These are phyloP conservation scores for Mechanitis messenoides DNA, from an alignment of 2,888 invertebrate genomes.

Conservation along the genomic window DNA sequence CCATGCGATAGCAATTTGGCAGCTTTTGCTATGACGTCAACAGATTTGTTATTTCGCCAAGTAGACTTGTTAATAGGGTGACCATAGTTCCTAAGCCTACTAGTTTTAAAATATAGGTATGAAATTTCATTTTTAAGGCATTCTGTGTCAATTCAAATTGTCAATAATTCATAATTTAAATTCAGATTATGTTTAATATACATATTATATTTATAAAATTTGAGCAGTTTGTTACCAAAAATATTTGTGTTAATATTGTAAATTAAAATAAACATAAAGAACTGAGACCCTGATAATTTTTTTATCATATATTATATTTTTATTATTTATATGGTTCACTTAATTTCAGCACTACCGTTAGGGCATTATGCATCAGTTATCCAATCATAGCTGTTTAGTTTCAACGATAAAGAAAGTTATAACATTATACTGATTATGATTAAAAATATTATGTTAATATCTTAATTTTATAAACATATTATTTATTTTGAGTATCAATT, in stretches of 20 bases:
- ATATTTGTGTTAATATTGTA: no score
- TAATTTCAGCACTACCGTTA: conserved; percentile 12
- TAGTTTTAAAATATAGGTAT: conserved; percentile 4
- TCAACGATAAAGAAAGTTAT: conserved; percentile 11
- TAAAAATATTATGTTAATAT: no score
- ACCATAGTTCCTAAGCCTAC: conserved; percentile 4
- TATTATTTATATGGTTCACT: conserved; percentile 7
- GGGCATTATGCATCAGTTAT: conserved; percentile 24
- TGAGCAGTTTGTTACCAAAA: no score
- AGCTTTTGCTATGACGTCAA: conserved; percentile 52
- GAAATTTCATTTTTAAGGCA: not conserved
- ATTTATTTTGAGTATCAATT: no score
- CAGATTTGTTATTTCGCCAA: conserved; percentile 45
- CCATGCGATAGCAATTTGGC: conserved; percentile 11
- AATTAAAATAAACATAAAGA: no score
- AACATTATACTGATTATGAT: no score
- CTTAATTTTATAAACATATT: no score
- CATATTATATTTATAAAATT: no score
- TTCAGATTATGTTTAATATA: no score
- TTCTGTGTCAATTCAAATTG: no score
- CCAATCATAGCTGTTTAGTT: conserved; percentile 23
- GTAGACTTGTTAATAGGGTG: conserved; percentile 36
- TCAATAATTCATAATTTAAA: no score
- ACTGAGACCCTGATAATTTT: no score
- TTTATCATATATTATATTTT: not conserved